phyloP scores from a whole-genome alignment of 2,113 vertebrate species.

The Meleagris gallopavo region DNA sequence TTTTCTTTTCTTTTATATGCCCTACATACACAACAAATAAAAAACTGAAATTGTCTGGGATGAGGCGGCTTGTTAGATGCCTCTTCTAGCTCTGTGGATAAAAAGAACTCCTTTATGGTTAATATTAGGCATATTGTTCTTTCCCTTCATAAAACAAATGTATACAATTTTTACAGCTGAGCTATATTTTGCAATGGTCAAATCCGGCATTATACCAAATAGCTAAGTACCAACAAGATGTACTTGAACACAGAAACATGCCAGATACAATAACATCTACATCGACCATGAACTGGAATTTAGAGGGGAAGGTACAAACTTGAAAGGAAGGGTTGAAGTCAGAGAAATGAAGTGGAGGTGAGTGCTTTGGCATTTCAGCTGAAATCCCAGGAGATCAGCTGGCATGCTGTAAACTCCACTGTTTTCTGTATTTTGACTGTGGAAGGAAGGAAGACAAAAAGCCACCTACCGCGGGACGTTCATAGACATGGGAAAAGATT shows the following conservation, averaged over 20 bases:
- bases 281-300: background rate
- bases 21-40: background rate
- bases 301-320: background rate
- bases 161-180: background rate
- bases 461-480: fast-evolving
- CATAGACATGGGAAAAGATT: fast-evolving
- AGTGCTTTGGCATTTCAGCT: background rate
- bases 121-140: background rate
- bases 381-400: background rate
- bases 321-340: background rate
- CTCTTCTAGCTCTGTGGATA: background rate
- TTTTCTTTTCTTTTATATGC: background rate
- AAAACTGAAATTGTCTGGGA: background rate
- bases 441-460: background rate
- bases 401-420: fast-evolving
- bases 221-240: background rate
- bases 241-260: background rate
- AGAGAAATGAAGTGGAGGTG: background rate
- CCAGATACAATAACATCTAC: background rate
- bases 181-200: background rate
- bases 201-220: background rate
- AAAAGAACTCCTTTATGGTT: background rate
- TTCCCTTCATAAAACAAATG: background rate
- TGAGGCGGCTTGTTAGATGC: background rate
- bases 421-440: background rate